A percentile compares a stretch with the other conserved stretches of the same genome.
Evolutionary conservation across 2,888 invertebrate species (phyloP).

Genomic region (Caenorhabditis virilis): DNA sequence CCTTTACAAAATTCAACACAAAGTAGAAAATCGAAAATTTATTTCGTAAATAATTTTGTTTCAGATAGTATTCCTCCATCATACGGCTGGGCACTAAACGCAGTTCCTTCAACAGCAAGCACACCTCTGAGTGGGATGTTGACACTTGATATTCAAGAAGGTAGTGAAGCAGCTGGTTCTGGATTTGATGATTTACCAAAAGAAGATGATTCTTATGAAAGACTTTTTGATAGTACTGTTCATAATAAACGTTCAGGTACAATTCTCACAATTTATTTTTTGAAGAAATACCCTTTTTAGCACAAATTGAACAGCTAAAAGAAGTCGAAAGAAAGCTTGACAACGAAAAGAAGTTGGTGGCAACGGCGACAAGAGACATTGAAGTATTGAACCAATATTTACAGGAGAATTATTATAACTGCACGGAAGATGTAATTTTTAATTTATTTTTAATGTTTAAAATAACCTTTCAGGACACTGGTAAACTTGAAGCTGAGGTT

Average conservation of each 20-base stretch:
- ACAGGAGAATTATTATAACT: not conserved
- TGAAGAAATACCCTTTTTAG: not conserved
- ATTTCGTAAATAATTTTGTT: not conserved
- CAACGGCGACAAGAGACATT: too few species aligned
- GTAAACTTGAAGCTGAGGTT: constrained; percentile 16
- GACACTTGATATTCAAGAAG: constrained; percentile 12
- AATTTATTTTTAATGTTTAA: too few species aligned
- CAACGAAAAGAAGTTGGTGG: too few species aligned
- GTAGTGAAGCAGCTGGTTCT: constrained; percentile 18
- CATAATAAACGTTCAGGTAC: not conserved
- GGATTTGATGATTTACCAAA: constrained; percentile 14
- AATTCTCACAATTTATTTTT: not conserved
- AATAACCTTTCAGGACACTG: constrained; percentile 4
- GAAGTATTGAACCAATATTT: constrained; percentile 1
- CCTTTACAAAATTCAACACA: not conserved
- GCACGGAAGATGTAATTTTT: not conserved
- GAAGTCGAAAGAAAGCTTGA: too few species aligned
- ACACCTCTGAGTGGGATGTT: constrained; percentile 6
- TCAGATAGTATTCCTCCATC: constrained; percentile 26
- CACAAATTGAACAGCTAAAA: not conserved
- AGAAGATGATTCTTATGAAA: not conserved
- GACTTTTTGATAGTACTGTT: not conserved
- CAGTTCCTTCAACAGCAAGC: too few species aligned
- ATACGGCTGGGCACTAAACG: constrained; percentile 31
- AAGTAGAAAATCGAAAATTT: not conserved